Conservation (phyloP, 1,140 invertebrate genomes). For the Mylabris phalerata region DNA sequence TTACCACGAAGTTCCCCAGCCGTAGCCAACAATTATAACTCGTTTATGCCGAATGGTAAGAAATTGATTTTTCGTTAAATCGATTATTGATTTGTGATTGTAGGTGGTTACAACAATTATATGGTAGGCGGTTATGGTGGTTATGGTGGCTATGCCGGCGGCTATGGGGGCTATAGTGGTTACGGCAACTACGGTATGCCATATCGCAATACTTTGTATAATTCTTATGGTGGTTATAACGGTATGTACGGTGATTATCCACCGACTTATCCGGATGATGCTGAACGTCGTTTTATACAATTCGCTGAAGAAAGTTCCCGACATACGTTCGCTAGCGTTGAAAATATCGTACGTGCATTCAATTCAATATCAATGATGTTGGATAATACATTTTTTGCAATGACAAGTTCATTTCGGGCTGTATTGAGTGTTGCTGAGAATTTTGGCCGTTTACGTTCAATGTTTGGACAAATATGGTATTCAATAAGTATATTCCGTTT, state of each 20-base stretch:
- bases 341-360: conserved; percentile 85
- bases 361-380: conserved; percentile 93
- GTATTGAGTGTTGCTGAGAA: conserved; percentile 94
- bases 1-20: conserved; percentile 25
- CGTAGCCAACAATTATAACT: conserved; percentile 17
- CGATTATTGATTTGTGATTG: background rate
- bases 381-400: conserved; percentile 90
- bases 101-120: conserved; percentile 1
- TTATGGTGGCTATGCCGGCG: conserved; percentile 30
- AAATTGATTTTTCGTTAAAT: background rate
- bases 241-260: conserved; percentile 33
- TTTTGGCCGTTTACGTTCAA: conserved; percentile 71
- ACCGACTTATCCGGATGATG: conserved; percentile 50
- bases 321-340: conserved; percentile 89
- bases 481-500: conserved; percentile 74
- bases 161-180: conserved; percentile 34
- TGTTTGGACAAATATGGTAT: conserved; percentile 79
- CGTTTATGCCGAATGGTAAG: conserved; percentile 24
- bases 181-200: conserved; percentile 32
- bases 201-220: conserved; percentile 26
- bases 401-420: conserved; percentile 91
- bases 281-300: conserved; percentile 68
- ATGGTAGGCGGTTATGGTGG: conserved; percentile 32
- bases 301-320: conserved; percentile 85
- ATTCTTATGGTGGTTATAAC: conserved; percentile 34